phyloP scores from a whole-genome alignment of 2,113 vertebrate species.

The Rhodinocichla rosea region DNA sequence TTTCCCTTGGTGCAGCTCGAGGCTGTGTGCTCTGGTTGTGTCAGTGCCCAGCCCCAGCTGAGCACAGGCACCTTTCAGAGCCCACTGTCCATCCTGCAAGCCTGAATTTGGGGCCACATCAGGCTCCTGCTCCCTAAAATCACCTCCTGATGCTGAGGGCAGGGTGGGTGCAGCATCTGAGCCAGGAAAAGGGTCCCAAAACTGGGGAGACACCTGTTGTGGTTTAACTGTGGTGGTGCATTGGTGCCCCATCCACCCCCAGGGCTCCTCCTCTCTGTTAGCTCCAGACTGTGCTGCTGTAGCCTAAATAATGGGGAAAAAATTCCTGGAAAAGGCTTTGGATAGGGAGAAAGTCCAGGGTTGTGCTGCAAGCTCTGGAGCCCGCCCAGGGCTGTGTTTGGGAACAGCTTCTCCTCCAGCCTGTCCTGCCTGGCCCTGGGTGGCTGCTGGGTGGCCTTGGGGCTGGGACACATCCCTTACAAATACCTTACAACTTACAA shows the following conservation, averaged over 20 bases:
- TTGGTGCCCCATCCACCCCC: rapidly evolving
- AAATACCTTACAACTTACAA: not conserved
- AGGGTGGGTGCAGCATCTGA: rapidly evolving
- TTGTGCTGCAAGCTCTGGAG: not conserved
- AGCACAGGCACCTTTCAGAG: not conserved
- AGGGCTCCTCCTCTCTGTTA: rapidly evolving
- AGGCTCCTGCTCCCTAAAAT: not conserved
- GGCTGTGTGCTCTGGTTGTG: not conserved
- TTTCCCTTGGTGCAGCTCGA: not conserved
- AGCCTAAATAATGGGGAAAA: not conserved
- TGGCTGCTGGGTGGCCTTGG: not conserved
- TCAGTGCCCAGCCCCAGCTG: not conserved
- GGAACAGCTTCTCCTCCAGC: not conserved
- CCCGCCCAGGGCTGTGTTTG: not conserved
- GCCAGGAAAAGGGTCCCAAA: not conserved
- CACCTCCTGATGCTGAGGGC: not conserved
- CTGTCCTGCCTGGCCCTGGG: not conserved
- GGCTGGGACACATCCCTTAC: not conserved
- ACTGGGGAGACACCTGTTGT: not conserved
- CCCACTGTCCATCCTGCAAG: not conserved
- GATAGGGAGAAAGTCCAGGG: rapidly evolving
- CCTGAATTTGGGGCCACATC: not conserved
- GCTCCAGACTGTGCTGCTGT: not conserved
- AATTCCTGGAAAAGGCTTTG: not conserved
- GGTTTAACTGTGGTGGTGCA: not conserved